Base-by-base conservation (phyloP, 2,888 invertebrate genomes). In the Chorisops tibialis region DNA sequence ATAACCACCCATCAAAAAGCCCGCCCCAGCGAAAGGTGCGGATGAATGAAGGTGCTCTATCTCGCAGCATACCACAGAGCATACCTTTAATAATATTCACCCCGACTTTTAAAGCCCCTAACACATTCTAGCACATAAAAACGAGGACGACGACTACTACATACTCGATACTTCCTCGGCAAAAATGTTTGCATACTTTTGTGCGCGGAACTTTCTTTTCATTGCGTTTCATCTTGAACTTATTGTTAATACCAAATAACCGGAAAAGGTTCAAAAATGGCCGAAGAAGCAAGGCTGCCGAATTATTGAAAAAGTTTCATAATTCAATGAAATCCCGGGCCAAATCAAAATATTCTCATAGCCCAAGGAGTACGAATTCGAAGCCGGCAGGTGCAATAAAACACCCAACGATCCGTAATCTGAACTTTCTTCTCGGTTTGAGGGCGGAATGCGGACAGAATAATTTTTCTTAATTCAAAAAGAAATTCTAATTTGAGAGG, bases 21-120 rank as follows among this genome's bases (percentile, higher is more conserved):
- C 43, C 54, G 1, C 21, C 18, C 12, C 50, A 18, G 22, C 9
- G 21, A 14, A 24, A 43, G 45, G 35, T 14, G n/a, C n/a, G n/a
- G n/a, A n/a, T n/a, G n/a, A n/a, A 58, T 41, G 58, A 1, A 5
- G 14, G 41, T 7, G 41, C 16, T n/a, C n/a, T 39, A 54, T 54
- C 39, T 39, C 52, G 52, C 37, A 21, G 41, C 21, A 54, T 37
- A 54, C 24, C 18, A 39, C 39, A 54, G 16, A n/a, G 35, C 12
- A 21, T 59, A 58, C 56, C 60, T 61, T 56, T 56, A 60, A 60
- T 60, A 43, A 19, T 60, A 60, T 60, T 59, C 63, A 63, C 63
- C 63, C 60, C 56, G 14, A 47, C 18, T 19, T 47, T 18, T 47
- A 12, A 30, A 9, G 30, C 30, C 3, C 30, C 5, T 9, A 9